A percentile compares a stretch with the other conserved stretches of the same genome.
phyloP scores from a whole-genome alignment of 2,113 vertebrate genomes.

The Camelus dromedarius region DNA sequence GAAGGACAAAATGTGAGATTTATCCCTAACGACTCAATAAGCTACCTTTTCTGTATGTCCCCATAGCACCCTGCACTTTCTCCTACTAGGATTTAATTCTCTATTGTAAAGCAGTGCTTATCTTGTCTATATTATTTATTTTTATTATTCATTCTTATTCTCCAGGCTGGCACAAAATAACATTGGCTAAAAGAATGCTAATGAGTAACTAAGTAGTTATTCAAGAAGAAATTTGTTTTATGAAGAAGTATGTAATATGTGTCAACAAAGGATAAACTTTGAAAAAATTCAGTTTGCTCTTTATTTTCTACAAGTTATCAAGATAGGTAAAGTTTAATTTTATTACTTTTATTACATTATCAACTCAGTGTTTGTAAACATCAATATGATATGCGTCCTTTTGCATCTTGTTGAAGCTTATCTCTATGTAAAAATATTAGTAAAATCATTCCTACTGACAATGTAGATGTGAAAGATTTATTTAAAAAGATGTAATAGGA shows the following conservation, averaged over 20 bases:
- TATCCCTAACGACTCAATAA: neutral
- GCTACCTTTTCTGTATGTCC: neutral
- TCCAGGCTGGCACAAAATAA: neutral
- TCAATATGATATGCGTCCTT: neutral
- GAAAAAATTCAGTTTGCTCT: neutral
- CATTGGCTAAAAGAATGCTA: neutral
- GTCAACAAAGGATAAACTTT: neutral
- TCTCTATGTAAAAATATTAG: neutral
- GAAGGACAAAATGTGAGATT: neutral
- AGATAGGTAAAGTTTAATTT: neutral
- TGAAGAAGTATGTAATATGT: neutral
- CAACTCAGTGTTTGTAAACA: neutral
- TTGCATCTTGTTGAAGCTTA: neutral
- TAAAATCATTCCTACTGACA: neutral
- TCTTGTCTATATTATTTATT: neutral
- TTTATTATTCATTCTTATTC: neutral
- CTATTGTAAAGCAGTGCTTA: neutral
- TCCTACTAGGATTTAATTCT: neutral
- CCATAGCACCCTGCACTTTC: neutral
- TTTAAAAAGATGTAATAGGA: neutral
- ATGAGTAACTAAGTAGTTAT: neutral
- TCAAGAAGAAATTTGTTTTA: neutral
- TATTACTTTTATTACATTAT: neutral
- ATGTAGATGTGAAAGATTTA: neutral
- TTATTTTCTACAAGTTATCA: neutral